Evolutionary conservation across 2,797 vertebrate species (phyloP).

Genomic region (Rhinatrema bivittatum): DNA sequence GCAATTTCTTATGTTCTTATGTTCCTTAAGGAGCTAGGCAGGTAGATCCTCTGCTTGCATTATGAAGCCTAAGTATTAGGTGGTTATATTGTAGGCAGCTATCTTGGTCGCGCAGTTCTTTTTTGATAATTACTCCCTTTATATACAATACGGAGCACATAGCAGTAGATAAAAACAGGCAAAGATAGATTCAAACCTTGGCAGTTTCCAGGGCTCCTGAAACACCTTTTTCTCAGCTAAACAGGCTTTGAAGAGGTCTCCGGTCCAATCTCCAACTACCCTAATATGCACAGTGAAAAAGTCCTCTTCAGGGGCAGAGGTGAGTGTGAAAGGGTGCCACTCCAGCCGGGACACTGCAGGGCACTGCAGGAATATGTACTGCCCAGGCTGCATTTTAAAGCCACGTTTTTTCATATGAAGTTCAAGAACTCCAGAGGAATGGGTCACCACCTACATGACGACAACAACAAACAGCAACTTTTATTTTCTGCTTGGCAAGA

Average conservation of each 20-base stretch:
- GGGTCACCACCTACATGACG: constrained; percentile 48
- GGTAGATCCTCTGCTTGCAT: too few species aligned
- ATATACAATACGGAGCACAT: too few species aligned
- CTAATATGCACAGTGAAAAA: constrained; percentile 63
- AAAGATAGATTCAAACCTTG: constrained; percentile 63
- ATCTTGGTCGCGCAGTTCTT: too few species aligned
- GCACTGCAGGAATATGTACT: constrained; percentile 62
- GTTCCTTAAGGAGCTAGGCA: too few species aligned
- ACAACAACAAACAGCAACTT: background rate
- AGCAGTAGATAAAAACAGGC: too few species aligned
- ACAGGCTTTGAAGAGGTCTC: constrained; percentile 45
- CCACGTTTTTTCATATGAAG: constrained; percentile 58
- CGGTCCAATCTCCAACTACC: constrained; percentile 57
- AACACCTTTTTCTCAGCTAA: constrained; percentile 28
- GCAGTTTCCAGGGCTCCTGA: constrained; percentile 39
- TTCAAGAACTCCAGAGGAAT: constrained; percentile 59
- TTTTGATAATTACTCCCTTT: too few species aligned
- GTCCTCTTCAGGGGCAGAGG: constrained; percentile 61
- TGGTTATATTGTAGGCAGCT: too few species aligned
- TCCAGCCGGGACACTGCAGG: constrained; percentile 52
- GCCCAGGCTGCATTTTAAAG: constrained; percentile 62
- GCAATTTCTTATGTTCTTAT: too few species aligned
- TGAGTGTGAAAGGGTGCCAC: constrained; percentile 71
- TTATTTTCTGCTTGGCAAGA: too few species aligned
- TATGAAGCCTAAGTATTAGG: too few species aligned